A percentile compares a stretch with the other conserved stretches of the same genome.
phyloP scores from a whole-genome alignment of 2,888 invertebrate species.

The Acholoe squamosa region DNA sequence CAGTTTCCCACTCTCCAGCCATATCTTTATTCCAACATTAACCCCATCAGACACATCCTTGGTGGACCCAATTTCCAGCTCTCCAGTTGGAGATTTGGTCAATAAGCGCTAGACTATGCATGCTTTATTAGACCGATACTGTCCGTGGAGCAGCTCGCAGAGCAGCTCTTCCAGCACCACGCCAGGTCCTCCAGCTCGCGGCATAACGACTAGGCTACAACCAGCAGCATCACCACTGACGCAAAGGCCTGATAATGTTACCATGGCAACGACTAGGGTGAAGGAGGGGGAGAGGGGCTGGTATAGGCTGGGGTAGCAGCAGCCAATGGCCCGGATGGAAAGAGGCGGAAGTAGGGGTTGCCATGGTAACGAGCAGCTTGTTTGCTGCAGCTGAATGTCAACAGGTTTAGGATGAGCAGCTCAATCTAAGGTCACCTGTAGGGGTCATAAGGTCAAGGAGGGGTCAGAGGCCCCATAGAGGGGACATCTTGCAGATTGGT shows the following conservation, averaged over 20 bases:
- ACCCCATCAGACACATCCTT: too few species aligned
- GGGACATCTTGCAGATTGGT: too few species aligned
- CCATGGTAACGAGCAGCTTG: neutral
- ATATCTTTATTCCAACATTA: too few species aligned
- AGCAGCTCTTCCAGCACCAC: neutral
- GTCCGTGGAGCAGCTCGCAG: neutral
- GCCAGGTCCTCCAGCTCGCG: neutral
- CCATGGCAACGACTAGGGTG: neutral
- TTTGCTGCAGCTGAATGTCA: conserved; percentile 27
- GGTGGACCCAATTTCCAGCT: too few species aligned
- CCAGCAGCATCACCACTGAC: neutral
- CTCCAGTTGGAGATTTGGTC: too few species aligned
- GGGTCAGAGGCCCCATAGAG: neutral
- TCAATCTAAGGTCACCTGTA: neutral
- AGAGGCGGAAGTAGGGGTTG: neutral
- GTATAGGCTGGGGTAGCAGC: neutral
- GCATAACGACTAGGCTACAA: neutral
- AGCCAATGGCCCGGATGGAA: neutral
- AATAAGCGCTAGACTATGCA: too few species aligned
- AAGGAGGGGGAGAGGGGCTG: neutral
- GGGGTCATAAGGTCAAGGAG: neutral
- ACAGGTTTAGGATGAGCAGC: neutral
- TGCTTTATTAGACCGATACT: too few species aligned
- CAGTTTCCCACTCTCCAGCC: too few species aligned
- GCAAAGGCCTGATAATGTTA: neutral